Evolutionary conservation across 2,113 vertebrate species (phyloP).

Genomic region (Anseranas semipalmata): DNA sequence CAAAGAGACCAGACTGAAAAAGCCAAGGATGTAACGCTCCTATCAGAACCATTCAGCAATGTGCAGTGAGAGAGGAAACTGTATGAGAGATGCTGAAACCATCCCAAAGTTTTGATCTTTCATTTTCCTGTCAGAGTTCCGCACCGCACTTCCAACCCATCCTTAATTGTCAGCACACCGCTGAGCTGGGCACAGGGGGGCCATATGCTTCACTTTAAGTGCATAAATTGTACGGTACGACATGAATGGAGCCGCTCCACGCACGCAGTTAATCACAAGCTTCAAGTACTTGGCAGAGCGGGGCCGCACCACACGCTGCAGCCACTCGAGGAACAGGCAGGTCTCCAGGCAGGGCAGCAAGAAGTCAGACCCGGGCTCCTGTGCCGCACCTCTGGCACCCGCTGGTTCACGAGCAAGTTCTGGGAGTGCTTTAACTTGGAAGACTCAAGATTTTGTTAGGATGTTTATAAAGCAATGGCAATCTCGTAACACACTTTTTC

Average conservation of each 20-base stretch:
- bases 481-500: neutral
- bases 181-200: neutral
- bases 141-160: neutral
- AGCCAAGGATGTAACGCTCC: neutral
- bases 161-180: neutral
- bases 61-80: neutral
- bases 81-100: rapidly evolving
- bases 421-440: rapidly evolving
- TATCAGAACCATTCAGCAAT: too few species aligned
- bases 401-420: neutral
- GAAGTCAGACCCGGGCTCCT: neutral
- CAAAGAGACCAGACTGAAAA: neutral
- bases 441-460: neutral
- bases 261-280: neutral
- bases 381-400: rapidly evolving
- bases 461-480: rapidly evolving
- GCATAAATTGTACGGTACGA: rapidly evolving
- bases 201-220: neutral
- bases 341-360: neutral
- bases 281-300: rapidly evolving
- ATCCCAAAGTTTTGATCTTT: neutral
- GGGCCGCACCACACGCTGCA: neutral
- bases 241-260: neutral
- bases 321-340: neutral
- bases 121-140: neutral